These are phyloP conservation scores for Phyllotreta striolata DNA, from an alignment of 2,888 invertebrate genomes.

Conservation along the genomic window DNA sequence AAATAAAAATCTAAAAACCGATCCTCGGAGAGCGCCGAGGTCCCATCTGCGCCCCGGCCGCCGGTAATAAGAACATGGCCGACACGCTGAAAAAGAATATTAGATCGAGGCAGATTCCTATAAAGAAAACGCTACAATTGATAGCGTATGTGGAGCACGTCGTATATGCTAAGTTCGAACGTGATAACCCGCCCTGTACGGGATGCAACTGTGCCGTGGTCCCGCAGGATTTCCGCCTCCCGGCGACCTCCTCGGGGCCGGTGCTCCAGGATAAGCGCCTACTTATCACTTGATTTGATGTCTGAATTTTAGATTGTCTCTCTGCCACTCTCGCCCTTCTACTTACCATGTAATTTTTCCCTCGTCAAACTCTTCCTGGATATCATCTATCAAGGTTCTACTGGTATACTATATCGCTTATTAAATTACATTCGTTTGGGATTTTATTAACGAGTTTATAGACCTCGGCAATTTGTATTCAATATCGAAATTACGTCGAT, in stretches of 20 bases:
- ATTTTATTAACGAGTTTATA: slow-evolving; percentile 6
- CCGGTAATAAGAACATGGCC: slow-evolving; percentile 31
- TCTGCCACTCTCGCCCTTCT: too few species aligned
- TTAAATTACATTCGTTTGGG: too few species aligned
- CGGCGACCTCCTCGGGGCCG: slow-evolving; percentile 24
- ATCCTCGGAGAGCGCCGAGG: slow-evolving; percentile 20
- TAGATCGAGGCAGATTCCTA: slow-evolving; percentile 30
- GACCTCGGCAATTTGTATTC: slow-evolving; percentile 14
- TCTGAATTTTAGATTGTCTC: slow-evolving; percentile 27
- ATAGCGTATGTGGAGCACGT: slow-evolving; percentile 34
- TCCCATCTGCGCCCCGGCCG: slow-evolving; percentile 28
- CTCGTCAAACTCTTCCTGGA: too few species aligned
- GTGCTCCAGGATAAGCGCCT: slow-evolving; percentile 21
- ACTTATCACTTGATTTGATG: slow-evolving; percentile 32
- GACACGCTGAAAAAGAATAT: slow-evolving; percentile 32
- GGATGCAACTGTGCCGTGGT: slow-evolving; percentile 24
- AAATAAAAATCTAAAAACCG: slow-evolving; percentile 31
- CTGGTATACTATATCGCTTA: too few species aligned
- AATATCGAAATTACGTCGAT: slow-evolving; percentile 18
- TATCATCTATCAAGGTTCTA: too few species aligned
- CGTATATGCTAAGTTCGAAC: slow-evolving; percentile 34
- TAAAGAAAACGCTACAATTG: slow-evolving; percentile 31
- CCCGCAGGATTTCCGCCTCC: slow-evolving; percentile 27
- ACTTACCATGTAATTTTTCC: too few species aligned
- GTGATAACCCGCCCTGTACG: slow-evolving; percentile 27